Percentiles rank a stretch among this genome's conserved stretches.
Conservation (phyloP, 2,113 vertebrate species). For the Ophiodon elongatus region DNA sequence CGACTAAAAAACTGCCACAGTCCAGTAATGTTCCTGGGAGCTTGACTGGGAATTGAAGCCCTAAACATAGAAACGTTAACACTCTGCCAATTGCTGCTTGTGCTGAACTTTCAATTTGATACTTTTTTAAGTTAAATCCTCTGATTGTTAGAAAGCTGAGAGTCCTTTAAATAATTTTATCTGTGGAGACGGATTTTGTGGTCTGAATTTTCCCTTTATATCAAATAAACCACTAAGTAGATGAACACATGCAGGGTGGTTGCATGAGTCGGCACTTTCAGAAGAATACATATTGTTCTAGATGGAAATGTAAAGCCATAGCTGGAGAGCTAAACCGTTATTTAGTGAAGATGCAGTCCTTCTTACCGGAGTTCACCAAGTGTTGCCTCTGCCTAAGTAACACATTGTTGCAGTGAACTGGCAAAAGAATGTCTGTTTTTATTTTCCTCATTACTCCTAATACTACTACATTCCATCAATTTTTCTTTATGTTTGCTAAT, state of each 20-base stretch:
- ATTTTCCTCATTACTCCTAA: not conserved
- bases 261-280: not conserved
- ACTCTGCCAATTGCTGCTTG: constrained; percentile 18
- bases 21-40: not conserved
- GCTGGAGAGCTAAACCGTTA: constrained; percentile 14
- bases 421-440: not conserved
- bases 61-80: constrained; percentile 11
- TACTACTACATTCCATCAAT: not conserved
- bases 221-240: not conserved
- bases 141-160: constrained; percentile 24
- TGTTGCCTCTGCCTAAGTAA: not conserved
- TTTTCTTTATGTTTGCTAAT: not conserved
- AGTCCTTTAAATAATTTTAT: constrained; percentile 30
- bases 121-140: constrained; percentile 18
- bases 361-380: not conserved
- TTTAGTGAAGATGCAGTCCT: constrained; percentile 8
- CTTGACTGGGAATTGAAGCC: constrained; percentile 9
- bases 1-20: not conserved
- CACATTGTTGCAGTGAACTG: not conserved
- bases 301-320: not conserved
- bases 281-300: constrained; percentile 12
- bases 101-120: constrained; percentile 2
- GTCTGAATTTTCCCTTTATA: constrained; percentile 1
- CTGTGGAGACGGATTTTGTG: not conserved
- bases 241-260: not conserved